Evolutionary conservation across 1,140 invertebrate genomes (phyloP).

Genomic region (Achroia grisella): DNA sequence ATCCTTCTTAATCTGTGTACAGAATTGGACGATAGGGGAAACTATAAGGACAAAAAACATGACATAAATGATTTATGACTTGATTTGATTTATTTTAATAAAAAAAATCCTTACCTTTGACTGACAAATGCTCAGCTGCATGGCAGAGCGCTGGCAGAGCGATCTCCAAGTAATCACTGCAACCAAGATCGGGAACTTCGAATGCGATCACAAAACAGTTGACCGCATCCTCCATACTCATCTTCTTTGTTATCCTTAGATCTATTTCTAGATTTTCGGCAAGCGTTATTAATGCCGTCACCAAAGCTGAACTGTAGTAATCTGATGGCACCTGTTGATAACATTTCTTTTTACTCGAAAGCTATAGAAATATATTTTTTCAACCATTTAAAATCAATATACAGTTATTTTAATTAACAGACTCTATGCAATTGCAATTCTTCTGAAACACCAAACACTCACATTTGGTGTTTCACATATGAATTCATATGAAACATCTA

Average conservation of each 20-base stretch:
- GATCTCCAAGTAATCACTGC: conserved; percentile 85
- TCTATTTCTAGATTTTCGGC: conserved; percentile 84
- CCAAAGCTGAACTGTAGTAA: conserved; percentile 78
- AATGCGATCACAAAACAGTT: conserved; percentile 92
- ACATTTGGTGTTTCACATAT: too few relatives aligned
- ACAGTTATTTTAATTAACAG: too few relatives aligned
- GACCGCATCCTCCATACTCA: conserved; percentile 74
- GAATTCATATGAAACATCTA: too few relatives aligned
- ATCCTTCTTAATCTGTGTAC: too few relatives aligned
- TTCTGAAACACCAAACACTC: too few relatives aligned
- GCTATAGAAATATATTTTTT: too few relatives aligned
- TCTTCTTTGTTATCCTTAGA: conserved; percentile 76
- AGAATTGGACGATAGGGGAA: too few relatives aligned
- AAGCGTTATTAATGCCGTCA: conserved; percentile 84
- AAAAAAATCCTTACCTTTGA: conserved; percentile 60
- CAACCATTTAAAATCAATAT: too few relatives aligned
- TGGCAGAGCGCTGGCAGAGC: conserved; percentile 88
- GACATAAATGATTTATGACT: too few relatives aligned
- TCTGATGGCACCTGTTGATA: conserved; percentile 64
- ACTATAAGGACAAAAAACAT: too few relatives aligned
- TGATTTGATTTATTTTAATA: conserved; percentile 2
- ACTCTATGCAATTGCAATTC: too few relatives aligned
- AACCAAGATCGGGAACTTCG: conserved; percentile 88
- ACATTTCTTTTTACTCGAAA: too few relatives aligned
- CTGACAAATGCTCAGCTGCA: conserved; percentile 81